Evolutionary conservation across 2,797 vertebrate genomes (phyloP).

Genomic region (Chromobotia macracanthus): DNA sequence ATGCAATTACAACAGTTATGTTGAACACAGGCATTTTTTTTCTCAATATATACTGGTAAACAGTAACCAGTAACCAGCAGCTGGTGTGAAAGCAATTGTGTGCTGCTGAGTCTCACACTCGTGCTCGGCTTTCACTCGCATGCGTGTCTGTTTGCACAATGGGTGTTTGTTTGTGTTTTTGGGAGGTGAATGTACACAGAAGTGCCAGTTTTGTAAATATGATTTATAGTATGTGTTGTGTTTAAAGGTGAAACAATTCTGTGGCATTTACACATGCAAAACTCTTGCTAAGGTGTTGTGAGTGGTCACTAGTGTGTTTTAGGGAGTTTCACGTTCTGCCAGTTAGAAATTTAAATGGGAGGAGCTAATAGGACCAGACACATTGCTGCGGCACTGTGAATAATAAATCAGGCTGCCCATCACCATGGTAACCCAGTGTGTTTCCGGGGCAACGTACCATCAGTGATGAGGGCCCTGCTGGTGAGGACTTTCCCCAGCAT

Average conservation of each 20-base stretch:
- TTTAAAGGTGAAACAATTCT: no score
- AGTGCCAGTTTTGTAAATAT: background rate
- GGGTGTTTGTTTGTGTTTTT: slow-evolving; percentile 14
- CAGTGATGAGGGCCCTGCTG: slow-evolving; percentile 93
- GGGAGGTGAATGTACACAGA: background rate
- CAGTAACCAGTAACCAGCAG: no score
- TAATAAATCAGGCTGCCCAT: slow-evolving; percentile 34
- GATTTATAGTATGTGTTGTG: no score
- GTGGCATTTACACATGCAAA: no score
- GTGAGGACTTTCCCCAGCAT: slow-evolving; percentile 94
- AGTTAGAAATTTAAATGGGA: slow-evolving; percentile 13
- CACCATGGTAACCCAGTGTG: slow-evolving; percentile 18
- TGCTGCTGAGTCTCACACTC: slow-evolving; percentile 47
- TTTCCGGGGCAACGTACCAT: slow-evolving; percentile 77
- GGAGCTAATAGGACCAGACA: slow-evolving; percentile 22
- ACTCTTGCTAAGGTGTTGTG: no score
- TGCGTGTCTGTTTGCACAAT: background rate
- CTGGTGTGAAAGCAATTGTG: no score
- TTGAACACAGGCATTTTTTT: no score
- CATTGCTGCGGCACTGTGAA: slow-evolving; percentile 37
- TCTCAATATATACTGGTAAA: no score
- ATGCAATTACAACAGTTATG: no score
- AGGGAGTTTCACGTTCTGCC: background rate
- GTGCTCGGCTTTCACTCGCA: background rate
- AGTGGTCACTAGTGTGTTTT: no score